Percentiles rank a stretch among this genome's conserved stretches.
These are phyloP conservation scores for Hypanus sabinus DNA, from an alignment of 2,113 vertebrate genomes.

Conservation along the genomic window DNA sequence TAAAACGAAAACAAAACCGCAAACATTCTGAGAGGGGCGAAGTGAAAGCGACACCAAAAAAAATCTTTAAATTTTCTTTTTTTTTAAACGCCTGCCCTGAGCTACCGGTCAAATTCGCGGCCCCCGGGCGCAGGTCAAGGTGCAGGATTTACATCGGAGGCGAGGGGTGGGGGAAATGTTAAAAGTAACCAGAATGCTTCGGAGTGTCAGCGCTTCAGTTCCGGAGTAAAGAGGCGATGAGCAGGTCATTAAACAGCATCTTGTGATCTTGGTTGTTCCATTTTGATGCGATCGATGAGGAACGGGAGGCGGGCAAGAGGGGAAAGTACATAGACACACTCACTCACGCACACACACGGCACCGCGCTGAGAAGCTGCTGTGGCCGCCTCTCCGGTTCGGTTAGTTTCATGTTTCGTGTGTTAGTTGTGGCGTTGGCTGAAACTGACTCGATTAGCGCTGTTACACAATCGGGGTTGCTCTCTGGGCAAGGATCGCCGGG, in stretches of 20 bases:
- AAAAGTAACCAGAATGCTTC: slow-evolving; percentile 29
- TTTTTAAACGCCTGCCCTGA: too few relatives aligned
- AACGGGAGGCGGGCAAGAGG: not conserved
- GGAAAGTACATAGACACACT: too few relatives aligned
- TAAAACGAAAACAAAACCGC: too few relatives aligned
- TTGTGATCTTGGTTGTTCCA: slow-evolving; percentile 35
- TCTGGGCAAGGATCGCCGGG: not conserved
- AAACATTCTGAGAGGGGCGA: too few relatives aligned
- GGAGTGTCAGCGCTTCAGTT: slow-evolving; percentile 22
- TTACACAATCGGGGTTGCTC: not conserved
- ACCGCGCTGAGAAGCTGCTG: not conserved
- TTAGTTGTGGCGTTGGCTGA: not conserved
- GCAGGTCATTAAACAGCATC: slow-evolving; percentile 29
- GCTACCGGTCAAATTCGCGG: not conserved
- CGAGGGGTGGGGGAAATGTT: not conserved
- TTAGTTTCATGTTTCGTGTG: not conserved
- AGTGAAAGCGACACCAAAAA: too few relatives aligned
- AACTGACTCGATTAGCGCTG: not conserved
- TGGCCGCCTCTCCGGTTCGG: not conserved
- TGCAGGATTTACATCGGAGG: not conserved
- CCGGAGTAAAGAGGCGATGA: slow-evolving; percentile 22
- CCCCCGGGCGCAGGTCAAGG: not conserved
- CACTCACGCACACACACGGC: not conserved
- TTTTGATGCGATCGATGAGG: slow-evolving; percentile 26
- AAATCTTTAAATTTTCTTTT: too few relatives aligned